These are phyloP conservation scores for Panurus biarmicus DNA, from an alignment of 2,113 vertebrate species.

Conservation along the genomic window DNA sequence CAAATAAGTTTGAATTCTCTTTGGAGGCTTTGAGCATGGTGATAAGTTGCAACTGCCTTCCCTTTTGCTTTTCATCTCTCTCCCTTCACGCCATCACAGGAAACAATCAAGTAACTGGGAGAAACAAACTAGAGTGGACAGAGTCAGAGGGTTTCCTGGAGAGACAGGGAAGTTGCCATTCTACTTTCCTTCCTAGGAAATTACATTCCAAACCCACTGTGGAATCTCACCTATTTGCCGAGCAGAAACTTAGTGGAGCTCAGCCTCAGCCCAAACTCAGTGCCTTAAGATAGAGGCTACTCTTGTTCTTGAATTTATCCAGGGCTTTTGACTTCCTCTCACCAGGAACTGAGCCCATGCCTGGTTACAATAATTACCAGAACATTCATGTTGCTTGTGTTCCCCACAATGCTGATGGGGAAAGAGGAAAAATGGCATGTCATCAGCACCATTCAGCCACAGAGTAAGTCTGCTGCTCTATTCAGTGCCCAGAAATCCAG, in stretches of 20 bases:
- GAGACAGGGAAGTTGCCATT: not conserved
- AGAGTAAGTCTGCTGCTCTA: not conserved
- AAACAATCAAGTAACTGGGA: not conserved
- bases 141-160: not conserved
- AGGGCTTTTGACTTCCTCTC: not conserved
- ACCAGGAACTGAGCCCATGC: not conserved
- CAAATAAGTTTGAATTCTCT: not conserved
- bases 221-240: not conserved
- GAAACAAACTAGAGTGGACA: not conserved
- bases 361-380: not conserved
- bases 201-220: not conserved
- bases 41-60: not conserved
- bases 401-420: not conserved
- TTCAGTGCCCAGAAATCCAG: not conserved
- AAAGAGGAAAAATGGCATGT: not conserved
- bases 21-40: not conserved
- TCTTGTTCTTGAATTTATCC: not conserved
- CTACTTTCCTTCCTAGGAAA: not conserved
- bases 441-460: not conserved
- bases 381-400: not conserved
- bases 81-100: not conserved
- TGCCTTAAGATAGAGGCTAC: not conserved
- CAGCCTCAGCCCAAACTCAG: not conserved
- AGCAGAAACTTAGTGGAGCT: not conserved
- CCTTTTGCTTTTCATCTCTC: not conserved